These are phyloP conservation scores for Caloenas nicobarica DNA, from an alignment of 2,113 vertebrate species.

Conservation along the genomic window DNA sequence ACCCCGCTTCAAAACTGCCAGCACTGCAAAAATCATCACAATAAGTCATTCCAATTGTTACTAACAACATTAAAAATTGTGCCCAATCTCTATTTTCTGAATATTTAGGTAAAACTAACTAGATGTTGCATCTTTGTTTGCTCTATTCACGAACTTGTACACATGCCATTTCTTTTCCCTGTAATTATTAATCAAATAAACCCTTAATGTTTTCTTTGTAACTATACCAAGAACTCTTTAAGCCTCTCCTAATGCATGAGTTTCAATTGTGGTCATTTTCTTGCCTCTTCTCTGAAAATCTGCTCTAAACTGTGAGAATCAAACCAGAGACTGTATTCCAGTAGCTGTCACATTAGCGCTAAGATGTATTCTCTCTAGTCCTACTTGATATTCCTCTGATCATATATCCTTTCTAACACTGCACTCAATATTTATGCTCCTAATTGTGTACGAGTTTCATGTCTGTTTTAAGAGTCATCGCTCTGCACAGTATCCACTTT, in stretches of 20 bases:
- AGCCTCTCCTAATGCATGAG: background rate
- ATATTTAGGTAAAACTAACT: background rate
- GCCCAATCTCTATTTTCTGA: background rate
- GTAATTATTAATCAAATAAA: background rate
- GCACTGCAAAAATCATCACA: background rate
- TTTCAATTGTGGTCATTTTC: background rate
- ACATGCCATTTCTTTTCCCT: background rate
- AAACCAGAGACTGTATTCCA: background rate
- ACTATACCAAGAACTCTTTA: background rate
- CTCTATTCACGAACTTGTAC: background rate
- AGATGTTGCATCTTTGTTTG: background rate
- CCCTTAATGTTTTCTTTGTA: background rate
- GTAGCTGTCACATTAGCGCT: background rate
- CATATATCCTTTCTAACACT: background rate
- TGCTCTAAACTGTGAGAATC: background rate
- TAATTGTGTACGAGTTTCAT: background rate
- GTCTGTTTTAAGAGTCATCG: background rate
- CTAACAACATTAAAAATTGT: background rate
- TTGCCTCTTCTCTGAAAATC: background rate
- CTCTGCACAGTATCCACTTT: background rate
- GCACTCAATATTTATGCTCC: background rate
- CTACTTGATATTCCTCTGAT: background rate
- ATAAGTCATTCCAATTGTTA: background rate
- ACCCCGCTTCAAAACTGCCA: background rate
- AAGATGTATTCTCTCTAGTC: background rate